Conservation (phyloP, 2,888 invertebrate genomes). For the Acleris emargana region DNA sequence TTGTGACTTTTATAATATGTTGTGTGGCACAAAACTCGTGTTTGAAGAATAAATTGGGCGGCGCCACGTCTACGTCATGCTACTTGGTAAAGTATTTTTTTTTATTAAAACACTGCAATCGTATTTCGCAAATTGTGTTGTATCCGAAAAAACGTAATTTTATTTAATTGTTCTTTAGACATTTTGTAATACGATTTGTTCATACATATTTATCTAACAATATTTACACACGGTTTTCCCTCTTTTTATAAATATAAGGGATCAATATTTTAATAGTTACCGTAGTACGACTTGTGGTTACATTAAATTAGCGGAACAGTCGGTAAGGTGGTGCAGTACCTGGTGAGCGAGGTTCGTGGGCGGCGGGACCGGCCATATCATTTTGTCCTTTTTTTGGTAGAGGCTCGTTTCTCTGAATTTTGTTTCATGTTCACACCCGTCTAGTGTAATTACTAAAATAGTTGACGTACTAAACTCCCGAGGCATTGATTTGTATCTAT, state of each 20-base stretch:
- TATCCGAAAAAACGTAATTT: too few relatives aligned
- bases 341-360: too few relatives aligned
- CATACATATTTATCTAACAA: background rate
- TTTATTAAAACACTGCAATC: constrained; percentile 11
- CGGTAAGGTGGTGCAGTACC: too few relatives aligned
- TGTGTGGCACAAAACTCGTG: constrained; percentile 72
- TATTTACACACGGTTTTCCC: background rate
- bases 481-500: too few relatives aligned
- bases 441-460: background rate
- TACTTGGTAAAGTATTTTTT: constrained; percentile 65
- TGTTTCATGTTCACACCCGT: too few relatives aligned
- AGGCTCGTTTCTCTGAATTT: too few relatives aligned
- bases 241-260: too few relatives aligned
- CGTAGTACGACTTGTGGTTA: too few relatives aligned
- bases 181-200: constrained; percentile 5
- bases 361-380: too few relatives aligned
- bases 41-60: constrained; percentile 68
- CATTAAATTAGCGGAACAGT: too few relatives aligned
- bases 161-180: background rate
- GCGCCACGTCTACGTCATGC: constrained; percentile 71
- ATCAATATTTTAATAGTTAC: too few relatives aligned
- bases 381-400: background rate
- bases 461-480: background rate
- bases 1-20: constrained; percentile 67
- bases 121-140: too few relatives aligned